phyloP scores from a whole-genome alignment of 1,140 invertebrate genomes.

The Cotesia glomerata region DNA sequence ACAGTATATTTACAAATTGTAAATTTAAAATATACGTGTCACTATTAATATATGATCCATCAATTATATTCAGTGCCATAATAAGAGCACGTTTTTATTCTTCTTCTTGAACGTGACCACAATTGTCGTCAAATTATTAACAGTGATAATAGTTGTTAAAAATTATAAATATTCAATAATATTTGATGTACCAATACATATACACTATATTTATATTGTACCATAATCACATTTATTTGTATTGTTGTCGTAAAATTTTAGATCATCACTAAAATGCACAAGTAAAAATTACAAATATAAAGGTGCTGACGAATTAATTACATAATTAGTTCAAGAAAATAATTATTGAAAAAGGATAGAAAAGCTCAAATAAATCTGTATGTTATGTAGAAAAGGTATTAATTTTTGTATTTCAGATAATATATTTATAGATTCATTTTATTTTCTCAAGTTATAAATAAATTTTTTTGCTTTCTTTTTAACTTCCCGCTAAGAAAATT shows the following conservation, averaged over 20 bases:
- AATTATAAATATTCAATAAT: background rate
- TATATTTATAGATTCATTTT: background rate
- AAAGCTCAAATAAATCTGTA: background rate
- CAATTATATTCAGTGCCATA: constrained; percentile 48
- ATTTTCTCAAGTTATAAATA: background rate
- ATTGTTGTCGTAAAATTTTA: background rate
- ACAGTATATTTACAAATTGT: constrained; percentile 26
- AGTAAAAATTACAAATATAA: background rate
- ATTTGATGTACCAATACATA: background rate
- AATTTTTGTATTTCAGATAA: background rate
- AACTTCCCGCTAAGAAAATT: too few relatives aligned
- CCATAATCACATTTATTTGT: too few relatives aligned
- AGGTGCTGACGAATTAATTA: background rate
- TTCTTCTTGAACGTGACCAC: constrained; percentile 35
- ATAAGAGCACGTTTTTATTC: constrained; percentile 29
- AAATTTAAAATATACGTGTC: too few relatives aligned
- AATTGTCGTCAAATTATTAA: constrained; percentile 39
- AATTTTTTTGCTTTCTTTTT: background rate
- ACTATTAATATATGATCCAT: constrained; percentile 29
- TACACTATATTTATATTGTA: too few relatives aligned
- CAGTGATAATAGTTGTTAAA: constrained; percentile 30
- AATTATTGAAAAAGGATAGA: background rate
- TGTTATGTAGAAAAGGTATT: background rate
- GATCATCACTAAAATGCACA: background rate
- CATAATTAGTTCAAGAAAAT: background rate